These are phyloP conservation scores for Ovibos moschatus DNA, from an alignment of 2,113 vertebrate genomes.

Conservation along the genomic window DNA sequence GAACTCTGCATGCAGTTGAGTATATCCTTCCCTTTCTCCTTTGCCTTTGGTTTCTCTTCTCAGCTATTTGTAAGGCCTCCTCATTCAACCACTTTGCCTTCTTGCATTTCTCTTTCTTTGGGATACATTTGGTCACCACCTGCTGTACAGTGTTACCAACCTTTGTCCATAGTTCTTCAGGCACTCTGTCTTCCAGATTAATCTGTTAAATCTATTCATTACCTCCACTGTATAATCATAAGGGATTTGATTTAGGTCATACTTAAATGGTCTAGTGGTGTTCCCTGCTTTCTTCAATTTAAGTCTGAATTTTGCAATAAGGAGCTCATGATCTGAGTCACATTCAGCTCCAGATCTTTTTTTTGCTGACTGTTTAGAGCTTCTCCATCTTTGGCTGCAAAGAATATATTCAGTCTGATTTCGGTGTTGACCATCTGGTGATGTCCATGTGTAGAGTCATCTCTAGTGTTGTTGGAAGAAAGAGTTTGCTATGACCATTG, in stretches of 20 bases:
- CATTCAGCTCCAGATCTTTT: neutral
- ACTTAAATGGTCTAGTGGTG: neutral
- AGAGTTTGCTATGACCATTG: neutral
- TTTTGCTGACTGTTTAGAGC: neutral
- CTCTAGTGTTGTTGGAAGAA: neutral
- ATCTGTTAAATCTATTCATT: neutral
- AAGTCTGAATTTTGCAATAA: neutral
- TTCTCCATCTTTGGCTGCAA: neutral
- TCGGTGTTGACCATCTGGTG: neutral
- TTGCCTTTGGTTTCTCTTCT: neutral
- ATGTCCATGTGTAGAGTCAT: neutral
- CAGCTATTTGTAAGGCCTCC: neutral
- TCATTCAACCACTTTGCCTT: neutral
- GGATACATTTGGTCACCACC: neutral
- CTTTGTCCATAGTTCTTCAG: neutral
- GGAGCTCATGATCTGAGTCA: neutral
- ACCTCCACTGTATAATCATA: neutral
- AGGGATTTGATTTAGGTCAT: neutral
- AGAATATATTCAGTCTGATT: neutral
- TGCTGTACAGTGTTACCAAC: neutral
- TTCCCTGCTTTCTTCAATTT: neutral
- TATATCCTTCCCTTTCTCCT: neutral
- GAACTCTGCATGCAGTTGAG: neutral
- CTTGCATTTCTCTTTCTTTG: neutral
- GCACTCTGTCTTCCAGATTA: neutral